Base-by-base conservation (phyloP, 1,140 invertebrate species). In the Cecropterus lyciades region DNA sequence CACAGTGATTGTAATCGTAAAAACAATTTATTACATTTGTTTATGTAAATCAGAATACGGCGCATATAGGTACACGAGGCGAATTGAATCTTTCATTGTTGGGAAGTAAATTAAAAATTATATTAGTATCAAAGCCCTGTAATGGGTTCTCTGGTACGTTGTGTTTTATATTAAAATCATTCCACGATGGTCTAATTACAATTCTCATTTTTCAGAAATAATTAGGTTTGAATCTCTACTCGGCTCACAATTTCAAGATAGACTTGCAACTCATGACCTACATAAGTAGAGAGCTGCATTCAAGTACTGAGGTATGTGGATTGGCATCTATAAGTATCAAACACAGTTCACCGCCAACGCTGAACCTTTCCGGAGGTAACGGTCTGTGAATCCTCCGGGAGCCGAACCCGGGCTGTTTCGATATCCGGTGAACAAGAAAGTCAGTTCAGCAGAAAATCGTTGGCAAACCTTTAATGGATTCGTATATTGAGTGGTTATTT, bases 341-440 rank as follows among this genome's bases (percentile, higher is more conserved):
- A 11, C 33, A 15, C 30, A 40, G 14, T 24, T 51, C 53, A 56
- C 15, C 27, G 27, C 24, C 43, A 60, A 48, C 40, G 17, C 40
- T 40, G 59, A 62, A 51, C 59, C 59, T 62, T 51, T 51, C 33
- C 46, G 27, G 30, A 27, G 46, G 46, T 62, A 62, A 62, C 59
- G 45, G 46, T n/a, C 59, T 62, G 59, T 62, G 59, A 62, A 46
- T 62, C 59, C 59, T 62, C 33, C 57, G 24, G 59, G 59, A 37
- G 30, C 48, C 33, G 33, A 62, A 62, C 59, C 57, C 57, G 57
- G 27, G 30, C 15, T 37, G 42, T 62, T 62, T 62, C 57, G 46
- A 30, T 40, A 60, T 60, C 57, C 57, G 57, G 27, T 49, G 57
- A 60, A 49, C 57, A 60, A 60, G 57, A 60, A 60, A 60, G 45